phyloP scores from a whole-genome alignment of 2,797 vertebrate genomes.

The Sebastes nivosus region DNA sequence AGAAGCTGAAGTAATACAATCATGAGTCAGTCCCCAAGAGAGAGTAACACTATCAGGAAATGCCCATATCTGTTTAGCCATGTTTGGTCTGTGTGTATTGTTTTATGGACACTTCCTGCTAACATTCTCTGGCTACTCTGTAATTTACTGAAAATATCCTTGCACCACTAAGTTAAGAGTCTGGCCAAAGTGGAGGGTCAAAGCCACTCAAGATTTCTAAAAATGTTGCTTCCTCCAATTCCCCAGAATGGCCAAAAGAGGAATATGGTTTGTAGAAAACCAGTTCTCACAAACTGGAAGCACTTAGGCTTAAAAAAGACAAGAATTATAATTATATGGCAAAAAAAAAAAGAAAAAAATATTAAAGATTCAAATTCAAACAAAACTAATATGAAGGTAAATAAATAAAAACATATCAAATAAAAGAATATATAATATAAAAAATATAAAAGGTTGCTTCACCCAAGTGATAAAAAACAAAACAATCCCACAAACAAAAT shows the following conservation, averaged over 20 bases:
- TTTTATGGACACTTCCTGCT: constrained; percentile 75
- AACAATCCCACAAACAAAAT: not conserved
- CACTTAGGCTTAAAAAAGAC: not conserved
- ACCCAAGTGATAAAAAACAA: not conserved
- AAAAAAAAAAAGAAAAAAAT: not conserved
- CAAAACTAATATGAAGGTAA: not conserved
- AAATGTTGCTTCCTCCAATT: constrained; percentile 64
- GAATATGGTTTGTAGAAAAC: constrained; percentile 13
- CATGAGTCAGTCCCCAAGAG: constrained; percentile 39
- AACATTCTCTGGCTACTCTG: constrained; percentile 72
- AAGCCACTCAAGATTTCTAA: constrained; percentile 68
- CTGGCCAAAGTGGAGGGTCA: constrained; percentile 56
- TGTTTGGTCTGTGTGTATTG: constrained; percentile 64
- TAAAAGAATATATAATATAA: not conserved
- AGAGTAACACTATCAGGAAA: constrained; percentile 61
- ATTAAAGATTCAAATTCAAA: not conserved
- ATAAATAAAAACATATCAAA: no score
- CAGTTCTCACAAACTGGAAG: constrained; percentile 52
- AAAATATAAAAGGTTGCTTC: not conserved
- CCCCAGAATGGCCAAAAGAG: constrained; percentile 49
- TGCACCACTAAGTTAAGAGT: constrained; percentile 55
- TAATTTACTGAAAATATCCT: constrained; percentile 79
- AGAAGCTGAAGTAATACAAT: constrained; percentile 36
- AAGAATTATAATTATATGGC: not conserved
- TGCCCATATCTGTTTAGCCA: constrained; percentile 47